Evolutionary conservation across 2,113 vertebrate species (phyloP), one percentile per base, ranked within the genome.

Genomic region (Callospermophilus lateralis): DNA sequence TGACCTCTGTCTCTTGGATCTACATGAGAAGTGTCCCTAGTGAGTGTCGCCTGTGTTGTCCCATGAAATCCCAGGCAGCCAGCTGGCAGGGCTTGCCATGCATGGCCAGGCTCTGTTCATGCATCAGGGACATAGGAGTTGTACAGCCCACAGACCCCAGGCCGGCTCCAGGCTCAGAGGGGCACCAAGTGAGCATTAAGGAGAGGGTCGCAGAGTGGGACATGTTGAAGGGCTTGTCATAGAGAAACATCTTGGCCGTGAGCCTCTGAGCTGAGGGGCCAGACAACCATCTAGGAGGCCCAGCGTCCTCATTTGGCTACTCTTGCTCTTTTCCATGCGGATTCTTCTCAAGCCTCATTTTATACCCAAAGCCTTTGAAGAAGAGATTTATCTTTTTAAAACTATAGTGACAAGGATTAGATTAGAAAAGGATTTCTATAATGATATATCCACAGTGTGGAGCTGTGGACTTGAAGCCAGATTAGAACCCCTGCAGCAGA

Each of bases 391-490:
- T 58, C 37, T 94, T 92, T 94, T 68, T 96, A 97, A 97, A 93
- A 81, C 95, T 84, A 34, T 73, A 7, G 9, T 90, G 96, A 97
- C 95, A 73, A 84, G 39, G 63, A 39, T 68, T 96, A 90, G 37
- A 63, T 22, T 84, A 90, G 94, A 85, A 85, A 68, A 24, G 32
- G 86, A 61, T 92, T 94, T 97, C 78, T 90, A 39, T 93, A 89
- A 95, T 72, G 96, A n/a, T 91, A 61, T 87, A 76, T 73, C 96
- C 93, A 93, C 94, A 73, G 13, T 61, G 90, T 94, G 94, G 88
- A 92, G 97, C 95, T 94, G 83, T 89, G 24, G 85, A 0, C 94
- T 83, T 96, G 88, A 92, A 79, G 74, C 63, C 55, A 87, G 76
- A 74, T 53, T n/a, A 26, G 30, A 61, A 88, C 4, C 83, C 58